Evolutionary conservation across 2,797 vertebrate species (phyloP).

Genomic region (Labroides dimidiatus): DNA sequence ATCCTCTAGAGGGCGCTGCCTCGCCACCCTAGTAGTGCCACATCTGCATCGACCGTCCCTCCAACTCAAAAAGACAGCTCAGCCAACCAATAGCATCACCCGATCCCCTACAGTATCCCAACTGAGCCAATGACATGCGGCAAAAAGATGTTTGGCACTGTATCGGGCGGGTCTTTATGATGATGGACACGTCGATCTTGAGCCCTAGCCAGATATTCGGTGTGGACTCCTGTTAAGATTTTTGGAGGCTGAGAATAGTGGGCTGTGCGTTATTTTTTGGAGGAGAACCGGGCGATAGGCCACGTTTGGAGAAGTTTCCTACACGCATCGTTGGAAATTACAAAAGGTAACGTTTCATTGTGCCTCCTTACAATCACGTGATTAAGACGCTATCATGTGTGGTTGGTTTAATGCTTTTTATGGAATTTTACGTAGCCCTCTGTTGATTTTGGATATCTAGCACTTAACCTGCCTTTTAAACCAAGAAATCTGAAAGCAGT

Average conservation of each 20-base stretch:
- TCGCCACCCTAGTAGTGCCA: constrained; percentile 1
- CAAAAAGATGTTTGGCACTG: constrained; percentile 62
- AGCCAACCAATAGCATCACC: constrained; percentile 57
- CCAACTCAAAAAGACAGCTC: constrained; percentile 21
- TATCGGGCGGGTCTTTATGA: constrained; percentile 65
- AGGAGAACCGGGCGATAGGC: constrained; percentile 50
- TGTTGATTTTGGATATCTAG: not conserved
- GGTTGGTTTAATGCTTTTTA: constrained; percentile 28
- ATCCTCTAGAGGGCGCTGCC: constrained; percentile 48
- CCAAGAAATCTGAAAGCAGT: not conserved
- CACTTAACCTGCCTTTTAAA: not conserved
- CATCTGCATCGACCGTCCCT: constrained; percentile 39
- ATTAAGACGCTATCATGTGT: constrained; percentile 42
- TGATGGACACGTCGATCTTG: constrained; percentile 72
- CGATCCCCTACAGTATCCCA: constrained; percentile 50
- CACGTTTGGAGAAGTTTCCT: constrained; percentile 59
- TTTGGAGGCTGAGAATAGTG: constrained; percentile 54
- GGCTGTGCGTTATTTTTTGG: constrained; percentile 54
- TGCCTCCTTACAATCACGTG: constrained; percentile 65
- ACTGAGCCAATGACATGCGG: constrained; percentile 57
- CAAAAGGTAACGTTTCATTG: constrained; percentile 67
- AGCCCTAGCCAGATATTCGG: constrained; percentile 56
- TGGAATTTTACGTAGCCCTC: constrained; percentile 5
- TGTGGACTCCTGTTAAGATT: constrained; percentile 59
- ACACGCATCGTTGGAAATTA: constrained; percentile 36